A percentile compares a stretch with the other conserved stretches of the same genome.
Evolutionary conservation across 2,888 invertebrate species (phyloP).

Genomic region (Aphodius sticticus): DNA sequence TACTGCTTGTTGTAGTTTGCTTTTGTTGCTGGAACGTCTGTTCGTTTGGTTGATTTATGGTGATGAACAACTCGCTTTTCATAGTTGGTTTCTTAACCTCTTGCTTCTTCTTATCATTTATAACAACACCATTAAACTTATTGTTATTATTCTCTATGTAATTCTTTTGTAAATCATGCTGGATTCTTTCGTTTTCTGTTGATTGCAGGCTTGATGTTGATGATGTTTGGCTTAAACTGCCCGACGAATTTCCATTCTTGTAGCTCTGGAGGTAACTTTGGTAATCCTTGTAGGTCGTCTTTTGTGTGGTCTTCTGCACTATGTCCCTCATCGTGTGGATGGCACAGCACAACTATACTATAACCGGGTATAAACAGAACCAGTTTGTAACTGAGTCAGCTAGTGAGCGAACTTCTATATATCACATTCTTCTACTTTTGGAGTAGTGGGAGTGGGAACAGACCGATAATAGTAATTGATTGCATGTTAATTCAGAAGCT

Average conservation of each 20-base stretch:
- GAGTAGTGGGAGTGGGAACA: constrained; percentile 9
- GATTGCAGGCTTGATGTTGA: constrained; percentile 33
- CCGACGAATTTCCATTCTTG: constrained; percentile 42
- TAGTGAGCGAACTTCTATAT: background rate
- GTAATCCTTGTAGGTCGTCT: constrained; percentile 52
- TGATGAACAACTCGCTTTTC: constrained; percentile 53
- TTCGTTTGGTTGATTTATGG: constrained; percentile 43
- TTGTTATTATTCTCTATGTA: constrained; percentile 52
- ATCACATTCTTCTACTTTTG: constrained; percentile 8
- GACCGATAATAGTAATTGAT: background rate
- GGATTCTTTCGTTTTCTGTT: constrained; percentile 30
- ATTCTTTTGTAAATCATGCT: constrained; percentile 46
- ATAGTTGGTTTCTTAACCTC: constrained; percentile 40
- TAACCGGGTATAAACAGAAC: background rate
- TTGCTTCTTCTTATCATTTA: constrained; percentile 6
- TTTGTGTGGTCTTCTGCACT: constrained; percentile 30
- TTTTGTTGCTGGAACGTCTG: no score
- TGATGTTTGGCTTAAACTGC: constrained; percentile 29
- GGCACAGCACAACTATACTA: background rate
- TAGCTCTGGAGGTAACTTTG: constrained; percentile 51
- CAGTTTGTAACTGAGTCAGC: background rate
- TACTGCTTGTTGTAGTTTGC: background rate
- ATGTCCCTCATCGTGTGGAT: constrained; percentile 16
- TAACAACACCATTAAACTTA: constrained; percentile 41
- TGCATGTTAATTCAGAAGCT: background rate